Evolutionary conservation across 92 coral and sea anemone genomes (phyloP), one percentile per base, ranked within the genome.

Genomic region (Anthopleura xanthogrammica): DNA sequence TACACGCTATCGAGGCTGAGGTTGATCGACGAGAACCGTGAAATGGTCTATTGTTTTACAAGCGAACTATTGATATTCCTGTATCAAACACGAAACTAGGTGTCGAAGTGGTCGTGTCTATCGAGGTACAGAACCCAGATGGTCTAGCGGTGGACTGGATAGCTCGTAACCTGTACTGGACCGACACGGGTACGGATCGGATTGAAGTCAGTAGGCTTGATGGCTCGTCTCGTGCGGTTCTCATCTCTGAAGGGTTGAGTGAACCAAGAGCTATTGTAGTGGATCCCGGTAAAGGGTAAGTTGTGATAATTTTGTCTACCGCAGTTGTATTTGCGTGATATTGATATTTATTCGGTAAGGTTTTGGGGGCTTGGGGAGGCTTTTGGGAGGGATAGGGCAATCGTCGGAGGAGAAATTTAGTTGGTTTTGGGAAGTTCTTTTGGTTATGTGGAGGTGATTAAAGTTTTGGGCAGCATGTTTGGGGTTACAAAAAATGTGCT

Each of bases 131-230:
- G 65, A 70, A 83, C 42, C 99, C 99, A 60, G 99, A 96, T 46
- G 99, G 99, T 23, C 52, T 96, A 3, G 99, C 99, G 41, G 97
- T 96, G 24, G 99, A 96, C 79, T 96, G 99, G 99, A 88, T 96
- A 46, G 98, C 96, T 13, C 94, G 98, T 56, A 96, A 96, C 85
- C 86, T 96, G 77, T 96, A 96, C 89, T 96, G 99, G 99, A 96
- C 96, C 29, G 99, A 96, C 88, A 85, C 98, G 16, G 98, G 99
- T 39, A 96, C 91, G 80, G 97, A 94, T 77, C 83, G 95, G 81
- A 96, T 95, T 75, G 99, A 96, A 89, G 98, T 96, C 85, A 91
- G 98, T 80, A 79, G 94, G 40, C 86, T 96, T 46, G 94, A 96
- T 87, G 99, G 99, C 16, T 84, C 93, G 2, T 80, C 99, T 17